Evolutionary conservation across 1,140 invertebrate species (phyloP).

Genomic region (Chymomyza costata): DNA sequence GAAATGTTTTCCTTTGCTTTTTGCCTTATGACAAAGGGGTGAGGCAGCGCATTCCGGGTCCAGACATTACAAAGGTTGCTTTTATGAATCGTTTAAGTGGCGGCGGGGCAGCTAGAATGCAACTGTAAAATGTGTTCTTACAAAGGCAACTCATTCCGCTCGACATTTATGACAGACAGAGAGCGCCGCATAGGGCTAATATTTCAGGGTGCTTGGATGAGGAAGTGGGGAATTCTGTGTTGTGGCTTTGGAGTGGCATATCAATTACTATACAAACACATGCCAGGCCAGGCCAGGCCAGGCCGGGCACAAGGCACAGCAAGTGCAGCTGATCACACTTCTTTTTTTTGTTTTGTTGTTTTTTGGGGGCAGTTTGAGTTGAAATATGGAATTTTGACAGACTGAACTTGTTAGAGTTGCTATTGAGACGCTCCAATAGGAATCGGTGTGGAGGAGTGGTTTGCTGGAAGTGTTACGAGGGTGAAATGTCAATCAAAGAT

Average conservation of each 20-base stretch:
- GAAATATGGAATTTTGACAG: conserved; percentile 49
- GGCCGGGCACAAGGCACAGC: no score
- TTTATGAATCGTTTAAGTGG: conserved; percentile 73
- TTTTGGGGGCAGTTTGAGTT: conserved; percentile 15
- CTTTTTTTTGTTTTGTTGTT: conserved; percentile 5
- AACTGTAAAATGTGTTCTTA: conserved; percentile 67
- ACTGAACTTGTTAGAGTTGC: conserved; percentile 35
- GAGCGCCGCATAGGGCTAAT: conserved; percentile 54
- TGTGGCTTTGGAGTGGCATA: conserved; percentile 52
- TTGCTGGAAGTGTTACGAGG: conserved; percentile 3
- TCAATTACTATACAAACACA: conserved; percentile 70
- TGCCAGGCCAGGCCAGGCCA: conserved; percentile 46
- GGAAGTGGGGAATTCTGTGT: conserved; percentile 15
- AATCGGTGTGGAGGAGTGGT: not conserved
- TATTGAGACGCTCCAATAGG: not conserved
- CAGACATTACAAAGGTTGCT: conserved; percentile 68
- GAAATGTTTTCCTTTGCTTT: conserved; percentile 48
- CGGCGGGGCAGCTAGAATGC: conserved; percentile 27
- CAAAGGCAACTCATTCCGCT: conserved; percentile 10
- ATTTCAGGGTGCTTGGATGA: conserved; percentile 46
- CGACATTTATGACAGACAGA: conserved; percentile 60
- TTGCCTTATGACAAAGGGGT: conserved; percentile 42
- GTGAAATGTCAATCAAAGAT: conserved; percentile 60
- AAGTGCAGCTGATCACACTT: conserved; percentile 71
- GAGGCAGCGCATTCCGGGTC: not conserved